phyloP scores from a whole-genome alignment of 2,113 vertebrate genomes.

The Nothoprocta perdicaria region DNA sequence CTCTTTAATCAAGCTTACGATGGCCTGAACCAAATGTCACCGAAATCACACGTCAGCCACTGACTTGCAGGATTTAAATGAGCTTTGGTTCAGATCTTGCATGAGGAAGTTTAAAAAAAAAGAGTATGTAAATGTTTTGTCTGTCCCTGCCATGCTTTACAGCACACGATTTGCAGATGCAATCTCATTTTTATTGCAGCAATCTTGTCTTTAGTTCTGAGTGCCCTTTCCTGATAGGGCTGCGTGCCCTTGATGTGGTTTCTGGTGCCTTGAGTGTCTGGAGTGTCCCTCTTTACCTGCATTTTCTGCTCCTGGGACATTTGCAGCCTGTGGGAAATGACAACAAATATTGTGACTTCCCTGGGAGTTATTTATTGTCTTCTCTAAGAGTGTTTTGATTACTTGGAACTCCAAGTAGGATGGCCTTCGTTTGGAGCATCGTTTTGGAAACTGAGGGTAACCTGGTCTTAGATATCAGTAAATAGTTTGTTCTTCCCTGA shows the following conservation, averaged over 20 bases:
- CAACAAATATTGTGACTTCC: not conserved
- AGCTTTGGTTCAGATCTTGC: not conserved
- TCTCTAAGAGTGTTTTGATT: not conserved
- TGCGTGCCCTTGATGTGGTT: not conserved
- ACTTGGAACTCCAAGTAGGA: not conserved
- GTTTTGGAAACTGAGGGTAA: not conserved
- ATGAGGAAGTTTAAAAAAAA: not conserved
- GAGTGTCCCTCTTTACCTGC: not conserved
- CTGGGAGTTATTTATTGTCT: conserved; percentile 28
- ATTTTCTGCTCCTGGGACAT: conserved; percentile 26
- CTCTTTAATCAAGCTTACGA: not conserved
- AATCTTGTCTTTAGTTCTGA: not conserved
- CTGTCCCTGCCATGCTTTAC: not conserved
- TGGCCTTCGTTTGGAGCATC: not conserved
- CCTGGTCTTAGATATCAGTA: not conserved
- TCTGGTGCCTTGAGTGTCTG: conserved; percentile 16
- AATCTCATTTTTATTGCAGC: conserved; percentile 11
- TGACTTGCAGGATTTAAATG: not conserved
- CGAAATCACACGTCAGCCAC: not conserved
- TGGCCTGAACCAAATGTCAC: not conserved
- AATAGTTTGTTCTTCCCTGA: not conserved
- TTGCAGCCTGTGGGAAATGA: conserved; percentile 15
- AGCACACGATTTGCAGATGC: not conserved
- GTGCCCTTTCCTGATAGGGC: not conserved
- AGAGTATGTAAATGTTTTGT: not conserved